Base-by-base conservation (phyloP, 2,888 invertebrate species). In the Brenthis hecate region DNA sequence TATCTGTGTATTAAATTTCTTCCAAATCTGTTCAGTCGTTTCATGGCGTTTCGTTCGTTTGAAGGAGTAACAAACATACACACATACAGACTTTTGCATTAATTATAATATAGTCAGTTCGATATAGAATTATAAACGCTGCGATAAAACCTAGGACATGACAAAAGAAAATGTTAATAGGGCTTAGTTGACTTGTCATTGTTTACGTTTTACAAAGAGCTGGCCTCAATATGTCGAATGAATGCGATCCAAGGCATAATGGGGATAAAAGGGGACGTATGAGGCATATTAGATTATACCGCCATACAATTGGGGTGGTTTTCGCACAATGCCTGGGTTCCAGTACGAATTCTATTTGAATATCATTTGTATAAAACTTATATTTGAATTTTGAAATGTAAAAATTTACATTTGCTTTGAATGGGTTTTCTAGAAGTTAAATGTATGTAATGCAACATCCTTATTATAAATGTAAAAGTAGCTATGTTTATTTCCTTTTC, bases 361-460 rank as follows among this genome's bases (percentile, higher is more conserved):
- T 67, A 67, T 61, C 67, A 56, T 67, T 67, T 67, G 67, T 67
- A 56, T 67, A 56, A 67, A 61, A 32, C 28, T 56, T 50, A 67
- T 61, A 56, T 51, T 55, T 62, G 56, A 67, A 62, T 62, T 56
- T 67, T 56, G 51, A 62, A 19, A 58, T 57, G 14, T 8, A 58
- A 1, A 43, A 47, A 36, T 58, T 3, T 4, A 47, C 11, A 13
- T 36, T 47, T 43, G 2, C 43, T 57, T 57, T 19, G 19, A 19
- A 11, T 19, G 5, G 5, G 19, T 13, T 19, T 0, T 57, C 13
- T 3, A 43, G 19, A 28, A 28, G 28, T 3, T 19, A 19, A 14
- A 57, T 57, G 19, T 16, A 57, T 13, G 13, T 36, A 19, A 13
- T 6, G 55, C 23, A 23, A 23, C 23, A 23, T 19, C 14, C 14